Evolutionary conservation across 2,113 vertebrate species (phyloP).

Genomic region (Pogonocichla stellata): DNA sequence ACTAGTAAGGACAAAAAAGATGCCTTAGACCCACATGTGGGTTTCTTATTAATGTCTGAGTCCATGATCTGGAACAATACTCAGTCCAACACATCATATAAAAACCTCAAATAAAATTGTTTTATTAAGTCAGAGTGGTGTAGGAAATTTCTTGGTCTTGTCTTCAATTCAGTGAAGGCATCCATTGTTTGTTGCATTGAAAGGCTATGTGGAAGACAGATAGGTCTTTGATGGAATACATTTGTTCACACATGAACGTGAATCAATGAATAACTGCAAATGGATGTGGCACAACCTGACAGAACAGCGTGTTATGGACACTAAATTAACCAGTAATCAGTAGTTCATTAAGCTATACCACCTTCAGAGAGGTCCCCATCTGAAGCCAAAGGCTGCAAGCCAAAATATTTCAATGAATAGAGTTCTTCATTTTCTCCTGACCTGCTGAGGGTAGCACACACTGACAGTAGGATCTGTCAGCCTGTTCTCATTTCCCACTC

Average conservation of each 20-base stretch:
- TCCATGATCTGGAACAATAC: not conserved
- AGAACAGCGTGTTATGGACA: accelerated
- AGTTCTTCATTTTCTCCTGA: not conserved
- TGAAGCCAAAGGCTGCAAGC: not conserved
- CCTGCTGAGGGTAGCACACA: not conserved
- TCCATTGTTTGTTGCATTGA: not conserved
- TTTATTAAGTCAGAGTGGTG: not conserved
- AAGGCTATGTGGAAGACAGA: not conserved
- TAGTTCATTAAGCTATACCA: not conserved
- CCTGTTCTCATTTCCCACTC: not conserved
- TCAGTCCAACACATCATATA: not conserved
- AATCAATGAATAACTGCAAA: not conserved
- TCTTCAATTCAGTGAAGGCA: not conserved
- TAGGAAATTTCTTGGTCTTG: not conserved
- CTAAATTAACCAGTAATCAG: not conserved
- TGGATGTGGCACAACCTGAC: not conserved
- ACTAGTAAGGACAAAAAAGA: not conserved
- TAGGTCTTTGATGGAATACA: not conserved
- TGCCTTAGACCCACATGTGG: not conserved
- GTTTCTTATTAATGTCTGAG: not conserved
- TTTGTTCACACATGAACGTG: not conserved
- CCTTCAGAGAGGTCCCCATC: not conserved
- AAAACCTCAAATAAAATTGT: not conserved
- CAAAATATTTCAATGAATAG: not conserved
- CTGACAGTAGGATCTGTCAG: not conserved